A percentile compares a stretch with the other conserved stretches of the same genome.
Conservation (phyloP, 1,140 invertebrate species). For the Zeugodacus cucurbitae region DNA sequence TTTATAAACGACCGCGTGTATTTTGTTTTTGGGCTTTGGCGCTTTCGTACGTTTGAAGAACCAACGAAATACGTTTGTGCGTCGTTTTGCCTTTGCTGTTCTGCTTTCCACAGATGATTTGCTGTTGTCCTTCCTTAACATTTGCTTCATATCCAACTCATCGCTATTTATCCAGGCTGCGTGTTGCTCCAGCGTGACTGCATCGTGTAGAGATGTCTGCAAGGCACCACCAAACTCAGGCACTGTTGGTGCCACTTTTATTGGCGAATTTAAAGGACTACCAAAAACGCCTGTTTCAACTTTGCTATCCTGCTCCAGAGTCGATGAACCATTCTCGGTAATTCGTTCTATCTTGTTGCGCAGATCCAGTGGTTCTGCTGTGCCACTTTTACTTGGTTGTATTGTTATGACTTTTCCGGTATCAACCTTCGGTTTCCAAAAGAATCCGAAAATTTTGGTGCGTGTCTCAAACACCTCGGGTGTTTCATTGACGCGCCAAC, state of each 20-base stretch:
- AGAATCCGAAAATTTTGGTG: neutral
- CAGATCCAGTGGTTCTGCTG: neutral
- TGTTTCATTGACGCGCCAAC: neutral
- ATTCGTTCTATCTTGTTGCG: neutral
- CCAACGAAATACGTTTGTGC: constrained; percentile 51
- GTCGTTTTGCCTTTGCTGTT: neutral
- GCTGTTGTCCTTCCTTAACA: neutral
- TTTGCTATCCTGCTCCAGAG: neutral
- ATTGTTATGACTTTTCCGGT: neutral
- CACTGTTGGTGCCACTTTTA: neutral
- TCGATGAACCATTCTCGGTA: neutral
- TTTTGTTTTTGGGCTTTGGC: constrained; percentile 45
- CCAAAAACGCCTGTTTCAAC: neutral
- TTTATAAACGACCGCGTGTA: constrained; percentile 57
- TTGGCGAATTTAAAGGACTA: neutral
- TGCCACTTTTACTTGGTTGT: neutral
- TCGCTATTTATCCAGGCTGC: neutral
- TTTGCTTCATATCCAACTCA: neutral
- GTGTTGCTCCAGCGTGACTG: neutral
- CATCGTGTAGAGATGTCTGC: neutral
- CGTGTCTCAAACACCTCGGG: neutral
- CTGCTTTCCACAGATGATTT: neutral
- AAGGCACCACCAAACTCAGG: neutral
- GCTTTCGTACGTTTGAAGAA: constrained; percentile 45
- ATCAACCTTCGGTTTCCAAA: neutral